Evolutionary conservation across 2,888 invertebrate species (phyloP), one percentile per base, ranked within the genome.

Genomic region (Panorpa germanica): DNA sequence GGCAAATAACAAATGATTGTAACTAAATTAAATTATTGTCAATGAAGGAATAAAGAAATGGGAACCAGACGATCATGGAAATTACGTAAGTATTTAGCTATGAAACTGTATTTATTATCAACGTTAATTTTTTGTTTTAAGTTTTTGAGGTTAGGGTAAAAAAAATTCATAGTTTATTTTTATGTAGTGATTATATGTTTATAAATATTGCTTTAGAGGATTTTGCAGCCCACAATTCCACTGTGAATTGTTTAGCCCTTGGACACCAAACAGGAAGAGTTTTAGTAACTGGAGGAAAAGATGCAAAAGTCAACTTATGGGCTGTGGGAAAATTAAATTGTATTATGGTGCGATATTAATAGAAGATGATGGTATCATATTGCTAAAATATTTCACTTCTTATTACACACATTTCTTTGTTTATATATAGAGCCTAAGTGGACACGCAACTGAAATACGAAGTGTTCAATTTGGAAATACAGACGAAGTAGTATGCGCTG

Each of bases 241-340:
- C 47, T 34, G 55, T 55, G 35, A 53, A 50, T 35, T 50, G 52
- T 38, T 43, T 55, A 23, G 55, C 54, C 45, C 43, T 55, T 29
- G 55, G 55, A 23, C n/a, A n/a, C n/a, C 51, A 52, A 38, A 55
- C 55, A 25, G 55, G 55, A 32, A 45, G 54, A 22, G 55, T 55
- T 35, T 45, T 55, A 36, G 55, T 55, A 38, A 55, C 55, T 34
- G 95, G 95, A 33, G 93, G 95, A 35, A 90, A 91, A 52, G 95
- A 95, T 59, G 83, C 86, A 52, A 91, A 91, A 58, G 91, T 95
- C 30, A 95, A 95, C 57, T 59, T 95, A 40, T 95, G 93, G 93
- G 88, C 91, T 9, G 81, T 93, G 38, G 93, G 91, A 21, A 82
- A 91, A 49, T 77, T 82, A 45, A 85, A 82, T 53, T 91, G 90